Evolutionary conservation across 2,888 invertebrate species (phyloP).

Genomic region (Agrochola lota): DNA sequence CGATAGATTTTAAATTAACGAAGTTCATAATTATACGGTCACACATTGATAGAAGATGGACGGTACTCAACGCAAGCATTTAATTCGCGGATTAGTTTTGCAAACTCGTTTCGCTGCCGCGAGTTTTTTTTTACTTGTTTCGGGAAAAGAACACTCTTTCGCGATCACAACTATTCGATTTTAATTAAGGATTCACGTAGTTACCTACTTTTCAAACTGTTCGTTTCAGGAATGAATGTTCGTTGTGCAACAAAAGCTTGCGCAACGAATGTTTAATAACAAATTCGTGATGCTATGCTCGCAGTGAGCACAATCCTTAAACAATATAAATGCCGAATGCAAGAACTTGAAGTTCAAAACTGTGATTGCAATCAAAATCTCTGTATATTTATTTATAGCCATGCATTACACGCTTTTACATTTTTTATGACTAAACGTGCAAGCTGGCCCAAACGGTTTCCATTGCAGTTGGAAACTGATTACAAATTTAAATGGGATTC

Average conservation of each 20-base stretch:
- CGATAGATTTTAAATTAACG: too few relatives aligned
- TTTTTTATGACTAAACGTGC: conserved; percentile 49
- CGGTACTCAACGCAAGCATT: neutral
- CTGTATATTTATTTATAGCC: conserved; percentile 16
- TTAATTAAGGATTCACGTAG: neutral
- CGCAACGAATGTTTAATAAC: neutral
- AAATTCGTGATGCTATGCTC: neutral
- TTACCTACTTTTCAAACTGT: neutral
- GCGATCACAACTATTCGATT: neutral
- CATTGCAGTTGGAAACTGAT: conserved; percentile 61
- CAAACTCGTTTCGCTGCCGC: neutral
- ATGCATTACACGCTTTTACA: conserved; percentile 31
- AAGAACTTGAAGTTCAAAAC: conserved; percentile 4
- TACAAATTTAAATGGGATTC: conserved; percentile 62
- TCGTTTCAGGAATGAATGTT: neutral
- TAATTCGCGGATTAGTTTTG: too few relatives aligned
- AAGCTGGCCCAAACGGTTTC: conserved; percentile 37
- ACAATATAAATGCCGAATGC: neutral
- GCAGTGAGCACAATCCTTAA: neutral
- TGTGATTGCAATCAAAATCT: conserved; percentile 11
- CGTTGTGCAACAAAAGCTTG: neutral
- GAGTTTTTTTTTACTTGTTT: neutral
- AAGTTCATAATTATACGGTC: too few relatives aligned
- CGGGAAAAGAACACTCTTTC: neutral
- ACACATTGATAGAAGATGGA: too few relatives aligned